Percentiles rank a stretch among this genome's conserved stretches.
Conservation (phyloP, 2,888 invertebrate species). For the Stenurella melanura region DNA sequence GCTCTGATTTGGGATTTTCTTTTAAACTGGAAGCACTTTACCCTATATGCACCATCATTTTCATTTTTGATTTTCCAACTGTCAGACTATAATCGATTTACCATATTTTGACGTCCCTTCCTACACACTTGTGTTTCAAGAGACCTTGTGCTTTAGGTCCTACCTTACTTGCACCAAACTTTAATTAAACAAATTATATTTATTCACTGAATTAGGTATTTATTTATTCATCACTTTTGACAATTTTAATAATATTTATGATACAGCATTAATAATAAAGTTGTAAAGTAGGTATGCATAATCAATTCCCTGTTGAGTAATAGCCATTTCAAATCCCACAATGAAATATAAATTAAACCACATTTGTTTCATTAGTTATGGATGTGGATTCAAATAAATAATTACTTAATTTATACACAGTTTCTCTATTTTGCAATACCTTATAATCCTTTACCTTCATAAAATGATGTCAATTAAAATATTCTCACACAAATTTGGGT, state of each 20-base stretch:
- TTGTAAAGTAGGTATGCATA: neutral
- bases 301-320: constrained; percentile 28
- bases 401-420: neutral
- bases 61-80: no score
- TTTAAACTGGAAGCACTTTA: no score
- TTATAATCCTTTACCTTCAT: neutral
- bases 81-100: no score
- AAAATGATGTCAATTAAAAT: neutral
- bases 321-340: constrained; percentile 28
- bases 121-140: no score
- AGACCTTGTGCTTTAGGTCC: no score
- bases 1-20: no score
- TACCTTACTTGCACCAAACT: no score
- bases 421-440: neutral
- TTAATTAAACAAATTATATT: neutral
- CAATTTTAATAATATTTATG: neutral
- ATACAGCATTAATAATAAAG: no score
- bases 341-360: neutral
- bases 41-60: no score
- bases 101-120: no score
- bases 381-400: constrained; percentile 8
- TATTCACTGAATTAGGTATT: no score
- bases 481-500: neutral
- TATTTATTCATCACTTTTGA: no score
- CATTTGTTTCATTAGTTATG: constrained; percentile 7